These are phyloP conservation scores for Diplazon laetatorius DNA, from an alignment of 2,888 invertebrate species.

Conservation along the genomic window DNA sequence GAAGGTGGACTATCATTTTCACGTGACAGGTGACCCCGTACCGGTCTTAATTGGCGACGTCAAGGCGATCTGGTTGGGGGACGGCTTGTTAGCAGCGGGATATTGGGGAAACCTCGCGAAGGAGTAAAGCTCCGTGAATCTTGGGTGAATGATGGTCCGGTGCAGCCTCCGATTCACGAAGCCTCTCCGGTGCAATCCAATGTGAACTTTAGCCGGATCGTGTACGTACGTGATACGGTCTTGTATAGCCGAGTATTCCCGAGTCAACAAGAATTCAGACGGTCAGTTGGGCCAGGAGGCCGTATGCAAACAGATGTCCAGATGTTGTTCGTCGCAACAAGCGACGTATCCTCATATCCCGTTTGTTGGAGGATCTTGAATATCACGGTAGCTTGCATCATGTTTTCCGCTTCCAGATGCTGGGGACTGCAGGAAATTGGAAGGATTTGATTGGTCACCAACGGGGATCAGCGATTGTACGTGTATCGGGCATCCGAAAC, in stretches of 20 bases:
- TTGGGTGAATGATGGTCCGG: constrained; percentile 68
- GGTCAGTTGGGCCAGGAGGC: background rate
- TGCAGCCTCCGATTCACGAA: constrained; percentile 62
- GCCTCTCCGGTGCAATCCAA: constrained; percentile 32
- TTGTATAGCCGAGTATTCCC: background rate
- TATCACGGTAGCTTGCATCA: constrained; percentile 11
- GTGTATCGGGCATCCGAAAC: constrained; percentile 17
- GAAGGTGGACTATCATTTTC: constrained; percentile 28
- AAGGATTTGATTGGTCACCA: constrained; percentile 64
- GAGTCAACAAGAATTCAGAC: background rate
- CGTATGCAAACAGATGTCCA: background rate
- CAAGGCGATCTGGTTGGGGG: constrained; percentile 53
- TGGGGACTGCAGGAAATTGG: constrained; percentile 58
- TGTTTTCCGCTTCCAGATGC: constrained; percentile 20
- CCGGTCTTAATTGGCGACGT: constrained; percentile 62
- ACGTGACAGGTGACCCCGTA: constrained; percentile 40
- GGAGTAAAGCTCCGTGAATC: constrained; percentile 61
- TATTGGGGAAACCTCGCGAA: constrained; percentile 65
- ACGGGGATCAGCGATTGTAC: constrained; percentile 32
- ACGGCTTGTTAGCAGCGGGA: constrained; percentile 66
- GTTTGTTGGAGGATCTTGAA: constrained; percentile 17
- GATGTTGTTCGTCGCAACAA: constrained; percentile 6
- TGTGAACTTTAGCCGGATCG: background rate
- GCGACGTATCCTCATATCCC: background rate
- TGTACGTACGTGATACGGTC: constrained; percentile 4